Base-by-base conservation (phyloP, 2,888 invertebrate genomes). In the Chironomus riparius region DNA sequence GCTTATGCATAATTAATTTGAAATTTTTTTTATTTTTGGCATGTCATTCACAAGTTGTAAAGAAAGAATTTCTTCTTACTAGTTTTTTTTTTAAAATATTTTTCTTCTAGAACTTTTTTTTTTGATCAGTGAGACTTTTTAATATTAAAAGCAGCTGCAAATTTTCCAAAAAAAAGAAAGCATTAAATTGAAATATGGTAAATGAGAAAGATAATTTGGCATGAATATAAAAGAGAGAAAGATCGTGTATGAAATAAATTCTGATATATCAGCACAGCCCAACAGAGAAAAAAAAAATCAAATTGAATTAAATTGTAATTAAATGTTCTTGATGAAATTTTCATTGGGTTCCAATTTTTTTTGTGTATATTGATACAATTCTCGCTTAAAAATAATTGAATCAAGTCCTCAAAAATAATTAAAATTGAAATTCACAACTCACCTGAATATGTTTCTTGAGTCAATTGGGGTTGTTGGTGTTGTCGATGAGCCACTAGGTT, bases 381-480 rank as follows among this genome's bases (percentile, higher is more conserved):
- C 10, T 38, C 38, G 38, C 38, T 38, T 10, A 38, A 38, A 38
- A 10, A 38, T 38, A 38, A 38, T 38, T 38, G 38, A 38, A 38
- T 38, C 4, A 38, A 38, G 38, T 38, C 38, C 38, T 38, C 56
- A 56, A 56, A n/a, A n/a, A 56, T 6, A 56, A 15, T 56, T n/a
- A 15, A 15, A 56, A 56, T 56, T 15, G 18, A 48, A 28, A 38
- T 48, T 24, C 38, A 22, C 80, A 38, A 38, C 92, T 91, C 86
- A 88, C 89, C 89, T 91, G 84, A 90, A 91, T 80, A 90, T 86
- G 81, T 87, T 88, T 84, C 91, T 87, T 79, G 85, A 84, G 82
- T 87, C 87, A 78, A 84, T 81, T 28, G n/a, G 56, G 4, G 71
- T 77, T 80, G 38, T 38, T 38, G 7, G 38, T 10, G 38, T 38